Conservation (phyloP, 2,113 vertebrate species). For the Semnornis frantzii region DNA sequence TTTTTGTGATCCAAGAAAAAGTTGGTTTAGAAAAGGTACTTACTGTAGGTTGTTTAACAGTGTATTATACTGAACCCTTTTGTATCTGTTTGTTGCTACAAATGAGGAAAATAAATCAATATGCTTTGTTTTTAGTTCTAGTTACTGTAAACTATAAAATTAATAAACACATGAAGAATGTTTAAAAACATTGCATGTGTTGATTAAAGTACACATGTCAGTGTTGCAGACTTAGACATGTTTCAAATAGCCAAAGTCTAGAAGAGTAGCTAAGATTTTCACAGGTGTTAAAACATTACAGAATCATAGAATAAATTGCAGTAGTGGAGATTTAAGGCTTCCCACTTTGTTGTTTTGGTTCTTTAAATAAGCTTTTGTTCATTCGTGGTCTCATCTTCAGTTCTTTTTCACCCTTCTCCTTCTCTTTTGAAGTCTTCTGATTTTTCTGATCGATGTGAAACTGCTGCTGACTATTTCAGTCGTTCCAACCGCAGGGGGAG, state of each 20-base stretch:
- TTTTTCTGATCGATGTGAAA: constrained; percentile 89
- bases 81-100: background rate
- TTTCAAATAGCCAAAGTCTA: background rate
- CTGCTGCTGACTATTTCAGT: constrained; percentile 95
- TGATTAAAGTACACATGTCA: background rate
- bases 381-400: background rate
- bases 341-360: background rate
- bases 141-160: background rate
- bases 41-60: background rate
- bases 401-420: constrained; percentile 37
- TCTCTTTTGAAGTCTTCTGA: constrained; percentile 80
- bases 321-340: background rate
- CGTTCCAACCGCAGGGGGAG: constrained; percentile 91
- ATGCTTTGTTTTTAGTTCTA: background rate
- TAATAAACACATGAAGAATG: background rate
- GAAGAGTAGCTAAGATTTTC: background rate
- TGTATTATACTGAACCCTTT: background rate
- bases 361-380: background rate
- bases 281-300: background rate
- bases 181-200: background rate
- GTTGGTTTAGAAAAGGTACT: background rate
- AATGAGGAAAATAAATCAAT: background rate
- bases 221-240: background rate
- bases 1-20: background rate
- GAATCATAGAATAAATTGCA: background rate